Conservation (phyloP, 2,113 vertebrate species). For the Centrocercus urophasianus region DNA sequence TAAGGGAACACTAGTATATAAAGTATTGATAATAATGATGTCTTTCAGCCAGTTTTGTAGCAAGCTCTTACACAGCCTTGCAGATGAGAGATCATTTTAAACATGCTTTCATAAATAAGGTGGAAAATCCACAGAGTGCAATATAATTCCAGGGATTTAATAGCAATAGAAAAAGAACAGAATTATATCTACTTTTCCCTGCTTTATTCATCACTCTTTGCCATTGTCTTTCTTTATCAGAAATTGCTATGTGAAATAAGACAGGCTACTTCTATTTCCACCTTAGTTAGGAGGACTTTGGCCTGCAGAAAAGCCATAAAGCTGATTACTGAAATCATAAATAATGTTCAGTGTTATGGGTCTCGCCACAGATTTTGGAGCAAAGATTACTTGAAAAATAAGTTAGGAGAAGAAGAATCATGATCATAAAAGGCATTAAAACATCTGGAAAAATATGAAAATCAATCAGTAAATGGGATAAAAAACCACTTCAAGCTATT, state of each 20-base stretch:
- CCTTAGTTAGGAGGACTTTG: not conserved
- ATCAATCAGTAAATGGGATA: not conserved
- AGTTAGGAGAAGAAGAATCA: not conserved
- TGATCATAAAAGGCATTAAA: not conserved
- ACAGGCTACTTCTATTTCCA: not conserved
- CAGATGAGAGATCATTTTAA: slow-evolving; percentile 7
- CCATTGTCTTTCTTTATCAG: not conserved
- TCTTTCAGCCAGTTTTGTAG: not conserved
- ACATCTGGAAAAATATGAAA: not conserved
- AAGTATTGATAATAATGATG: not conserved
- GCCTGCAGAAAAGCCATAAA: not conserved
- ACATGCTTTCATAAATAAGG: not conserved
- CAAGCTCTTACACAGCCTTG: not conserved
- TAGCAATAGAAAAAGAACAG: not conserved
- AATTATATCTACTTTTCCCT: not conserved
- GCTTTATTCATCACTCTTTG: not conserved
- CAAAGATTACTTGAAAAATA: not conserved
- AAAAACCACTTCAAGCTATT: not conserved
- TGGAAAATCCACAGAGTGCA: not conserved
- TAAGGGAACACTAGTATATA: not conserved
- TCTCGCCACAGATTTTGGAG: not conserved
- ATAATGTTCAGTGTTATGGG: not conserved
- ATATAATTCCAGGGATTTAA: not conserved
- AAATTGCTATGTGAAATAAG: not conserved
- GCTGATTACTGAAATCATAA: slow-evolving; percentile 5